These are phyloP conservation scores for Dinomys branickii DNA, from an alignment of 2,113 vertebrate genomes.

Conservation along the genomic window DNA sequence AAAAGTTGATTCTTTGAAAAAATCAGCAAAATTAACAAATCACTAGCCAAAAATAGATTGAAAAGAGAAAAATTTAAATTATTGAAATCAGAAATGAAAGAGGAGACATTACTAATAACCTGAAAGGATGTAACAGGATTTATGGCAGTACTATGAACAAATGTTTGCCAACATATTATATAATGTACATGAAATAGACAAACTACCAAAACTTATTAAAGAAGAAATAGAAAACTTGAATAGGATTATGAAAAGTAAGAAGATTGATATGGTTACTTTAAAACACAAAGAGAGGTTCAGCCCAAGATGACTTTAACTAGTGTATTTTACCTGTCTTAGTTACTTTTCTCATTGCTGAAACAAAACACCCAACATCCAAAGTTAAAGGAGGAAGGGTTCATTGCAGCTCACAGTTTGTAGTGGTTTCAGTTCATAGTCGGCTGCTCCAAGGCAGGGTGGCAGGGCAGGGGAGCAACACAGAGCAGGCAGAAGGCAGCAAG, in stretches of 20 bases:
- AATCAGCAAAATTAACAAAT: not conserved
- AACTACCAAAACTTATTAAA: not conserved
- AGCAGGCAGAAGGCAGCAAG: not conserved
- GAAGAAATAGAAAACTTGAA: not conserved
- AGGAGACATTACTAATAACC: not conserved
- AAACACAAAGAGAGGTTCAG: not conserved
- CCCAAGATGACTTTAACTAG: not conserved
- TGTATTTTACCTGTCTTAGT: not conserved
- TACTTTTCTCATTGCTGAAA: not conserved
- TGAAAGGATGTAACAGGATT: not conserved
- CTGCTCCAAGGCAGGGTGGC: not conserved
- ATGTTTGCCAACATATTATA: not conserved
- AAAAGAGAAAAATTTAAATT: not conserved
- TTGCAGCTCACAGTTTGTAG: not conserved
- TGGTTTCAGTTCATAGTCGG: not conserved
- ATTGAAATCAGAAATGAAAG: not conserved
- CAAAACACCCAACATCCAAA: not conserved
- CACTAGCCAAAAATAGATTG: not conserved
- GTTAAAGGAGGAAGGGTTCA: not conserved
- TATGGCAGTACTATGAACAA: not conserved
- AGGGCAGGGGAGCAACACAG: not conserved
- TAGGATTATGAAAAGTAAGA: not conserved
- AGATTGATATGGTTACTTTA: not conserved
- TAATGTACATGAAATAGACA: not conserved
- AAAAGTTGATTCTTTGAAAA: not conserved